These are phyloP conservation scores for Spheniscus humboldti DNA, from an alignment of 2,797 vertebrate genomes.

Conservation along the genomic window DNA sequence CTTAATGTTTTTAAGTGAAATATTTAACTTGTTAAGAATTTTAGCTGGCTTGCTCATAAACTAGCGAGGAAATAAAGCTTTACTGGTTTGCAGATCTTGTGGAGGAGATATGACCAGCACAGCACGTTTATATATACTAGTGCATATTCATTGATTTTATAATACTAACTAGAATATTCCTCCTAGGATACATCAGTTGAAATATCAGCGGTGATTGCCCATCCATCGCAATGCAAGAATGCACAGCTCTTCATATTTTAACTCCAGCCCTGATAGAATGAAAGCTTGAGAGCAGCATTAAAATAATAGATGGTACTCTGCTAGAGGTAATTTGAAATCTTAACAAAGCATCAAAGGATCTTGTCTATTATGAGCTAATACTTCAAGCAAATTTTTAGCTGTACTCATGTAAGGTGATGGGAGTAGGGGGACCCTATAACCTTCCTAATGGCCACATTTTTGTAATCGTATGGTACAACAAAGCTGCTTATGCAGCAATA, in stretches of 20 bases:
- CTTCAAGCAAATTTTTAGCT: neutral
- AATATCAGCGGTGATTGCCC: neutral
- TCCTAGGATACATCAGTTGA: neutral
- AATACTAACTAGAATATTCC: neutral
- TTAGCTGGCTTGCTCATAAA: neutral
- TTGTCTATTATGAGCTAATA: neutral
- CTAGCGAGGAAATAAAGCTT: neutral
- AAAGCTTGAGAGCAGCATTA: neutral
- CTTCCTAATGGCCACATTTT: neutral
- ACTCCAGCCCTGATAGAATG: neutral
- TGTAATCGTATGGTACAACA: neutral
- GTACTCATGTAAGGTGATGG: neutral
- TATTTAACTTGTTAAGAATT: neutral
- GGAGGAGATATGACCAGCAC: neutral
- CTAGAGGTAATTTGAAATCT: slow-evolving; percentile 3
- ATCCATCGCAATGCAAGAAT: neutral
- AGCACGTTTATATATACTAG: neutral
- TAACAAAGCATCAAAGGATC: slow-evolving; percentile 21
- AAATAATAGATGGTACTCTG: neutral
- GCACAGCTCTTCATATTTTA: neutral
- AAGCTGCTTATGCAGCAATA: neutral
- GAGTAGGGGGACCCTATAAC: neutral
- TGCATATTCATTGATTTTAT: neutral
- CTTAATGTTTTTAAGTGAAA: neutral
- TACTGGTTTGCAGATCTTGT: neutral